Percentiles rank a stretch among this genome's conserved stretches.
Evolutionary conservation across 2,888 invertebrate genomes (phyloP).

Genomic region (Melolontha melolontha): DNA sequence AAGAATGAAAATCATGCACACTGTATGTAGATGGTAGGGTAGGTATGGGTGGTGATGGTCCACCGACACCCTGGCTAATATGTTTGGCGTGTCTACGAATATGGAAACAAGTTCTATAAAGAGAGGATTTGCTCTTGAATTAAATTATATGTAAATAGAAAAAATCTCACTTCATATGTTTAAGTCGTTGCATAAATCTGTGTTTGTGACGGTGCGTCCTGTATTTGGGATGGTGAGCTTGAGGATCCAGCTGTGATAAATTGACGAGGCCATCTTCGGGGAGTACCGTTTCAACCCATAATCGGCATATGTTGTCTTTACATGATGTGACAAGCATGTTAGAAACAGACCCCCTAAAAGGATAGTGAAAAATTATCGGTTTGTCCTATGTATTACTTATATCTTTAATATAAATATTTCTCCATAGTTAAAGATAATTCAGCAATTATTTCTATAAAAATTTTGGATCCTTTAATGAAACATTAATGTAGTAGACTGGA

Average conservation of each 20-base stretch:
- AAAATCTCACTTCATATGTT: constrained; percentile 90
- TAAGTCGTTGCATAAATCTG: constrained; percentile 94
- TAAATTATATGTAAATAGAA: constrained; percentile 38
- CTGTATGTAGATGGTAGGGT: constrained; percentile 92
- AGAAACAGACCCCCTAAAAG: constrained; percentile 89
- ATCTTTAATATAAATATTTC: too few relatives aligned
- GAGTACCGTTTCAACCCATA: constrained; percentile 98
- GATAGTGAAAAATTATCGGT: constrained; percentile 38
- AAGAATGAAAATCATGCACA: constrained; percentile 95
- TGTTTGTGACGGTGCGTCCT: constrained; percentile 95
- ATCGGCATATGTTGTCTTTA: constrained; percentile 97
- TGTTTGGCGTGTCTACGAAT: constrained; percentile 88
- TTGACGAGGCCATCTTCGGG: constrained; percentile 94
- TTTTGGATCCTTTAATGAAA: too few relatives aligned
- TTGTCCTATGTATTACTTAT: too few relatives aligned
- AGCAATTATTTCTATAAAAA: too few relatives aligned
- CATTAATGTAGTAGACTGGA: too few relatives aligned
- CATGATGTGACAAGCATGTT: constrained; percentile 99
- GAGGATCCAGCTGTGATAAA: constrained; percentile 74
- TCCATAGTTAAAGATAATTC: too few relatives aligned
- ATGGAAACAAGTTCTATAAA: constrained; percentile 86
- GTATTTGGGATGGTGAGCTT: constrained; percentile 78
- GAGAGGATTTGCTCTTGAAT: constrained; percentile 47
- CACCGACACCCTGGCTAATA: constrained; percentile 69
- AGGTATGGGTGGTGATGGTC: constrained; percentile 80